Base-by-base conservation (phyloP, 2,113 vertebrate species). In the Riparia riparia region DNA sequence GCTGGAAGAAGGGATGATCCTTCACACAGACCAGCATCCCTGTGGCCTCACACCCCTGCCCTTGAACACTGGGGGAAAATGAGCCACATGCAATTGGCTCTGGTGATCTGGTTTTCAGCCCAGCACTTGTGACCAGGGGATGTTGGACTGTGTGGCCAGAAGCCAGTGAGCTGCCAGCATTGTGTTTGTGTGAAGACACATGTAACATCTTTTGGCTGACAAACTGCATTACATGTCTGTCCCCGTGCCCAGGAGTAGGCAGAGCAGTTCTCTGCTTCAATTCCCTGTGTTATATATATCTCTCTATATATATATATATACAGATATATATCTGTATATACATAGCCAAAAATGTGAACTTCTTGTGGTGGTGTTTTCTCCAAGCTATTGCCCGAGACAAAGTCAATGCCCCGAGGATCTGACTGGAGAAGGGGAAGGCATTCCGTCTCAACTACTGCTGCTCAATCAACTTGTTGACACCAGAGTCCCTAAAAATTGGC, bases 191-290 rank as follows among this genome's bases (percentile, higher is more conserved):
- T 61, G 79, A 77, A 72, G 63, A 87, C 45, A 77, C 41, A 3
- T 5, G 4, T 68, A 82, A 82, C 85, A 64, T 90, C 71, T 66
- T 89, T 71, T 95, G 63, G 54, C 86, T 96, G 86, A 85, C 81
- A 89, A 66, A 89, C 32, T 1, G 0, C 32, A 21, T 91, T 86
- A 89, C 44, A 44, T 15, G 42, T 79, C 82, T 77, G 84, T 95
- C 82, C 50, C 44, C 8, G 1, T 77, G 82, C 68, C 69, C 70
- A 91, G 73, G 82, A 96, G 85, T 79, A 90, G 90, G 86, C 58
- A 88, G 68, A 16, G 1, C 56, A 34, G 89, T 83, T 95, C 87
- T 96, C 86, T 95, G 77, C 90, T 61, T 91, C 79, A 81, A 26
- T 39, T 39, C 6, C 0, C 85, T 92, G 44, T 21, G 31, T 74